Conservation (phyloP, 30 jellyfish, hydroid and myxozoan species). For the Turritopsis dohrnii region DNA sequence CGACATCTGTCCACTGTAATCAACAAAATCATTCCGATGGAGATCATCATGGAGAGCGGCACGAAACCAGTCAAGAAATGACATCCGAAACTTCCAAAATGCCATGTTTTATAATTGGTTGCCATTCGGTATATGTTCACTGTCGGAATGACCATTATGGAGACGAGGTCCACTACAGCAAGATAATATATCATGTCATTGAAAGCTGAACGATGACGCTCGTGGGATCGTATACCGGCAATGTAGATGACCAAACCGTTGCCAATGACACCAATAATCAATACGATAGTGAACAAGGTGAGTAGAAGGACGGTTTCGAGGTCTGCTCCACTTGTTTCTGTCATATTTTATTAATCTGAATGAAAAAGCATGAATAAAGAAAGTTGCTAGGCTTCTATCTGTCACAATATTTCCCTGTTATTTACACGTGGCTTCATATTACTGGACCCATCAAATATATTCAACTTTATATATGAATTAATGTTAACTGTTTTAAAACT, state of each 20-base stretch:
- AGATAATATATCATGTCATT: background rate
- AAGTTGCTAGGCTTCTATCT: too few relatives aligned
- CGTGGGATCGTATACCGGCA: background rate
- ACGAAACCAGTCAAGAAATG: background rate
- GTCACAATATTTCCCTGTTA: too few relatives aligned
- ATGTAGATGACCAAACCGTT: background rate
- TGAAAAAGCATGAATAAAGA: too few relatives aligned
- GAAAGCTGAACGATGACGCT: background rate
- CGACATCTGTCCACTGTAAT: background rate
- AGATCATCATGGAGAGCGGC: background rate
- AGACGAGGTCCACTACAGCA: background rate
- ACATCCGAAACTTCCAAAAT: background rate
- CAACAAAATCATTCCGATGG: background rate
- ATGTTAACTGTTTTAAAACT: too few relatives aligned
- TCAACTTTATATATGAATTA: too few relatives aligned
- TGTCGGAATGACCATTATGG: background rate
- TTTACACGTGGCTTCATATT: too few relatives aligned
- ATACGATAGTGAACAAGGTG: background rate
- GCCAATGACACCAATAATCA: background rate
- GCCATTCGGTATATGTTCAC: background rate
- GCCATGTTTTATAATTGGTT: background rate
- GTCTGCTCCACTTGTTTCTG: background rate
- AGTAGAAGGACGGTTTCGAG: background rate
- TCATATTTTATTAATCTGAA: background rate
- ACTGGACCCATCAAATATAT: too few relatives aligned